A percentile compares a stretch with the other conserved stretches of the same genome.
Evolutionary conservation across 1,140 invertebrate species (phyloP).

Genomic region (Drosophila ercepeae): DNA sequence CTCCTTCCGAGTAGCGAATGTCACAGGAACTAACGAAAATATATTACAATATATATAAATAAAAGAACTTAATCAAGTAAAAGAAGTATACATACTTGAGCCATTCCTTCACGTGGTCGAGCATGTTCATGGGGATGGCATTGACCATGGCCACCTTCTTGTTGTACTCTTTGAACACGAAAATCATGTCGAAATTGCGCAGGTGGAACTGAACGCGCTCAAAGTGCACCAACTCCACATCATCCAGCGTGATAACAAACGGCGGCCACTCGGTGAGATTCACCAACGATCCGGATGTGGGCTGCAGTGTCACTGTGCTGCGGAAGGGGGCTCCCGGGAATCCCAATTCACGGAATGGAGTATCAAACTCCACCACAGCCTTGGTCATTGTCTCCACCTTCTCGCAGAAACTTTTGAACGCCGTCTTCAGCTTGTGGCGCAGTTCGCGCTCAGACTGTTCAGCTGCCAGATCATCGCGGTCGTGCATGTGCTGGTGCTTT

Average conservation of each 20-base stretch:
- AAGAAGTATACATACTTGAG: slow-evolving; percentile 96
- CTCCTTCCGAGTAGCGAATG: slow-evolving; percentile 98
- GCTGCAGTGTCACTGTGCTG: slow-evolving; percentile 97
- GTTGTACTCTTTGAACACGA: slow-evolving; percentile 99
- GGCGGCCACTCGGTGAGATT: slow-evolving; percentile 99
- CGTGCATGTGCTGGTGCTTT: slow-evolving; percentile 99
- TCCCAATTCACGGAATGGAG: slow-evolving; percentile 98
- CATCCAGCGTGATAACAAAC: slow-evolving; percentile 98
- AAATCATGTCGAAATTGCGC: slow-evolving; percentile 99
- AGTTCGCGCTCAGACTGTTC: slow-evolving; percentile 99
- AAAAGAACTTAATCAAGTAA: too few species aligned
- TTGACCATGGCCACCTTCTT: slow-evolving; percentile 98
- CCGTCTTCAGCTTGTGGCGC: slow-evolving; percentile 97
- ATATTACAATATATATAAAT: not conserved
- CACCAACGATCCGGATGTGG: slow-evolving; percentile 97
- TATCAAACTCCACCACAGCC: slow-evolving; percentile 99
- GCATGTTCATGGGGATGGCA: slow-evolving; percentile 98
- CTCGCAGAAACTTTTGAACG: slow-evolving; percentile 99
- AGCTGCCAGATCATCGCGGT: slow-evolving; percentile 98
- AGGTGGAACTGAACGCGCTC: slow-evolving; percentile 99
- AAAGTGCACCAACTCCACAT: slow-evolving; percentile 99
- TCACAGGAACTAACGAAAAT: slow-evolving; percentile 92
- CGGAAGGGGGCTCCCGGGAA: slow-evolving; percentile 99
- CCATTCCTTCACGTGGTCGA: slow-evolving; percentile 99
- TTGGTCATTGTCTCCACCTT: slow-evolving; percentile 98